Evolutionary conservation across 2,888 invertebrate genomes (phyloP), one percentile per base, ranked within the genome.

Genomic region (Hofmannophila pseudospretella): DNA sequence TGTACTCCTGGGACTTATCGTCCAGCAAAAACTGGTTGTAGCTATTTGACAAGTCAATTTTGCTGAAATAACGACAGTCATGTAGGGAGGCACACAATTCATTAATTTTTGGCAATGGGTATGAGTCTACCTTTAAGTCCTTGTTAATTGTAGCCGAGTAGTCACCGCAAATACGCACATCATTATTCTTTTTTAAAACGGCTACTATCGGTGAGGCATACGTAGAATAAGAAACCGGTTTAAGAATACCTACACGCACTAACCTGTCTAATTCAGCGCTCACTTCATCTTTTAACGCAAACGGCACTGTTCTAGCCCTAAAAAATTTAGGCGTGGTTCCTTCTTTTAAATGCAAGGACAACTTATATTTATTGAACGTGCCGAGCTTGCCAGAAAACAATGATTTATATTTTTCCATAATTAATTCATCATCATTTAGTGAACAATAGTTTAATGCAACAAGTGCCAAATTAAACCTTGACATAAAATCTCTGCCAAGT

Each of bases 11-110:
- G 7, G 35, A 32, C 7, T 28, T 12, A 3, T 38, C 32, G 1
- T 27, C 26, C 13, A 32, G 12, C 2, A 8, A 9, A 5, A 37
- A 20, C 7, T 32, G 37, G 9, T 27, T 32, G 3, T 32, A 41
- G 7, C 12, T 20, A 14, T 19, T 38, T n/a, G 38, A 38, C 13
- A 38, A 30, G 12, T 38, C 34, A 7, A 38, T 10, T 30, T 38
- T 38, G 1, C 19, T 32, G 19, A 31, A 38, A 7, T 34, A 19
- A 3, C 20, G n/a, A 12, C 36, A 14, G 3, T 9, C 34, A 10
- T 32, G 30, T 27, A 32, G n/a, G 8, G 8, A 9, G 1, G 32
- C 16, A 19, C 12, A 40, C 11, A 36, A 38, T n/a, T 32, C 36
- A 16, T 31, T 28, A 10, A 34, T 10, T 7, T 12, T 20, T n/a